Conservation (phyloP, 2,113 vertebrate genomes). For the Ochotona princeps region DNA sequence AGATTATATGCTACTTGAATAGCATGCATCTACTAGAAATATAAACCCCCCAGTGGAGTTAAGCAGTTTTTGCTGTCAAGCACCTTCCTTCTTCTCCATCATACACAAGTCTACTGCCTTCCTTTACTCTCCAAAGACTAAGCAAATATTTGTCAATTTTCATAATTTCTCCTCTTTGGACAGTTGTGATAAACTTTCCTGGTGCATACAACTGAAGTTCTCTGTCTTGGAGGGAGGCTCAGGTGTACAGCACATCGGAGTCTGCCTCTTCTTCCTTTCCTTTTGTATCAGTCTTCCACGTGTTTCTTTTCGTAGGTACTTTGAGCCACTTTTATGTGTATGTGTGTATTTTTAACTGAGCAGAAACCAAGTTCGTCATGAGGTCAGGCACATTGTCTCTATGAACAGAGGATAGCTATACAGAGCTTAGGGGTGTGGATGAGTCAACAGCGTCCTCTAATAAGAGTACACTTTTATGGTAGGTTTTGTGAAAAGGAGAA, state of each 20-base stretch:
- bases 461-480: slow-evolving; percentile 7
- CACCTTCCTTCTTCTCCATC: neutral
- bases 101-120: neutral
- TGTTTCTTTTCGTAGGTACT: neutral
- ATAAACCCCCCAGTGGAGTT: neutral
- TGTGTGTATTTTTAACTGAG: neutral
- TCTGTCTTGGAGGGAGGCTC: too few species aligned
- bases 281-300: neutral
- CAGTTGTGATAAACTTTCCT: slow-evolving; percentile 13
- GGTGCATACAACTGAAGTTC: too few species aligned
- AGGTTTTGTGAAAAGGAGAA: slow-evolving; percentile 18
- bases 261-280: neutral
- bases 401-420: neutral
- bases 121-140: neutral
- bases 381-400: neutral
- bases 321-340: neutral
- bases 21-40: neutral
- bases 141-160: slow-evolving; percentile 18
- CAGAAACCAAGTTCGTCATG: neutral
- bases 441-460: neutral
- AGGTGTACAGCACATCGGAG: neutral
- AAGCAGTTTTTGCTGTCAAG: neutral
- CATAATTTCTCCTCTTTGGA: neutral
- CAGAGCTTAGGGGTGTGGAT: neutral
- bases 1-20: neutral